Evolutionary conservation across 2,797 vertebrate genomes (phyloP), one percentile per base, ranked within the genome.

Genomic region (Hippoglossus hippoglossus): DNA sequence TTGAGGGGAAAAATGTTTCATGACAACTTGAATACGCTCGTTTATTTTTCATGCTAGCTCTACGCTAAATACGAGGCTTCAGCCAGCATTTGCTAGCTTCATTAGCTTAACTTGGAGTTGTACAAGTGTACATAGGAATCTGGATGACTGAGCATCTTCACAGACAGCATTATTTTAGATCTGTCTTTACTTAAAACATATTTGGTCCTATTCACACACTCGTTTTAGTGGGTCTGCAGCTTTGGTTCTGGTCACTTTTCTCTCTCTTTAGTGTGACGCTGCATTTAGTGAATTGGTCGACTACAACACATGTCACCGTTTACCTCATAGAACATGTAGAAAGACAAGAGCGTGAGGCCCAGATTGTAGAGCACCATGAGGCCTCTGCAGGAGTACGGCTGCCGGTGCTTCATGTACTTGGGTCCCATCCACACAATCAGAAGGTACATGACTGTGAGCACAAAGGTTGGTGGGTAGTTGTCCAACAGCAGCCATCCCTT

Each of bases 281-380:
- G 62, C 52, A n/a, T n/a, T n/a, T n/a, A 34, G 13, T 57, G 53
- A 67, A 67, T 73, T 67, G 73, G 57, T 56, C 78, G 25, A 54
- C 53, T 71, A 82, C 8, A 53, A 19, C 24, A 12, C 31, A n/a
- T 71, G 19, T 66, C 58, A 61, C 55, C 13, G 47, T 26, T 75
- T 95, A 99, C 98, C 98, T 99, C 96, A 82, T 91, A 96, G 91
- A 98, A 97, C 98, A 99, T 98, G 93, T 97, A 98, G 60, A 98
- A 89, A 49, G 98, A 99, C 82, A 99, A 92, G 67, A 98, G 83
- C 0, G 96, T 98, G 67, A 99, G 95, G 81, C 94, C 95, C 66
- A 97, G 90, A 91, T 99, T 99, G 93, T 99, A 99, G 71, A 97
- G 51, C 86, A 99, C 94, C 79, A 99, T 91, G 87, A 97, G 73